A percentile compares a stretch with the other conserved stretches of the same genome.
phyloP scores from a whole-genome alignment of 2,888 invertebrate genomes.

The Nomada hirtipes region DNA sequence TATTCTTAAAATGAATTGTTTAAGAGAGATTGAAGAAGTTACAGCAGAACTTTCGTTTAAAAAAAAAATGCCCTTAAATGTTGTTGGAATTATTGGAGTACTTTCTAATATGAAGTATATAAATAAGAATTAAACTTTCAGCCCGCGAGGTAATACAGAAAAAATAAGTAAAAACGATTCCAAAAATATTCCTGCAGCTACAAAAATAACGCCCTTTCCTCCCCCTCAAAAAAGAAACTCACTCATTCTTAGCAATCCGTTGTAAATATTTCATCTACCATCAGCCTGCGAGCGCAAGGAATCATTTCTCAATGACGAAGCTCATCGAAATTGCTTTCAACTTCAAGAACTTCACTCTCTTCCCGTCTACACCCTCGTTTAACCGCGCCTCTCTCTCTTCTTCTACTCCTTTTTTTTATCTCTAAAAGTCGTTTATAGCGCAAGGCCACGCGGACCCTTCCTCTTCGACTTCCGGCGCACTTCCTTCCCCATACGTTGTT shows the following conservation, averaged over 20 bases:
- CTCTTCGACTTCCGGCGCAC: conserved; percentile 67
- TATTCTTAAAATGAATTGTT: background rate
- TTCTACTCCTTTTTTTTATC: conserved; percentile 31
- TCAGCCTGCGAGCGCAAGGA: background rate
- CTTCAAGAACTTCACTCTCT: background rate
- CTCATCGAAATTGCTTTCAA: background rate
- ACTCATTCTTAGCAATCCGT: background rate
- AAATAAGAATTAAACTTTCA: too few relatives aligned
- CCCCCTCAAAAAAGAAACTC: too few relatives aligned
- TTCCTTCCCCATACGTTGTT: conserved; percentile 60
- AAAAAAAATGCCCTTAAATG: too few relatives aligned
- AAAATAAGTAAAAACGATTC: too few relatives aligned
- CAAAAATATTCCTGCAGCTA: too few relatives aligned
- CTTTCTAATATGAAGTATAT: too few relatives aligned
- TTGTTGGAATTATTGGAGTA: too few relatives aligned
- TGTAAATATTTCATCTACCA: background rate
- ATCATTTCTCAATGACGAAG: background rate
- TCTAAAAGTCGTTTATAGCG: conserved; percentile 70
- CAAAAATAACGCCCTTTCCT: too few relatives aligned
- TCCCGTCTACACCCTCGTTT: conserved; percentile 10
- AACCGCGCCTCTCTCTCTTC: conserved; percentile 2
- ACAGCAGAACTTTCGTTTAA: background rate
- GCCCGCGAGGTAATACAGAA: too few relatives aligned
- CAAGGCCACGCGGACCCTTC: conserved; percentile 70
- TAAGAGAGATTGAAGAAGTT: background rate